Conservation (phyloP, 92 coral and sea anemone species). For the Plumapathes pennacea region DNA sequence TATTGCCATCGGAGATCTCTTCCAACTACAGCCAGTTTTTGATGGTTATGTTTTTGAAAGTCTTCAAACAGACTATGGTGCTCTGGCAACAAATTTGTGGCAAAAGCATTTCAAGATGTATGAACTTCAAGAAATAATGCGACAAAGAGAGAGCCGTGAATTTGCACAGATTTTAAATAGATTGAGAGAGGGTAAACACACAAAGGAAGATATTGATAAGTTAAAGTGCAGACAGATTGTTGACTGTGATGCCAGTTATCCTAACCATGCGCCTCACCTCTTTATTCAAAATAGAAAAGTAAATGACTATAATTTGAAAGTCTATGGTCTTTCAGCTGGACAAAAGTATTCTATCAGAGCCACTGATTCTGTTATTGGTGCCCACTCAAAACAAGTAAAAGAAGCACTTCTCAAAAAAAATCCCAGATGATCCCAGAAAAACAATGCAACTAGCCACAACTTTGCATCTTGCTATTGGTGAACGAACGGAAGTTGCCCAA, state of each 20-base stretch:
- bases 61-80: constrained; percentile 3
- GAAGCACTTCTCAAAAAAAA: not conserved
- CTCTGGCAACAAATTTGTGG: constrained; percentile 30
- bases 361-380: constrained; percentile 18
- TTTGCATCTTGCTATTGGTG: constrained; percentile 3
- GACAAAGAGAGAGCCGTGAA: constrained; percentile 38
- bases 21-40: constrained; percentile 17
- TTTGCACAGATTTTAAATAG: constrained; percentile 41
- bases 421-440: constrained; percentile 2
- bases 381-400: constrained; percentile 5
- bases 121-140: constrained; percentile 30
- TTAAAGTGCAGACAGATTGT: constrained; percentile 21
- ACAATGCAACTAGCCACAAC: constrained; percentile 8
- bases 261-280: constrained; percentile 25
- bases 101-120: constrained; percentile 27
- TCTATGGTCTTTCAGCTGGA: constrained; percentile 7
- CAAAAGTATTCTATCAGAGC: constrained; percentile 19
- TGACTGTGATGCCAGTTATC: too few relatives aligned
- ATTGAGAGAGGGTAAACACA: constrained; percentile 41
- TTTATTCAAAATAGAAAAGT: constrained; percentile 29
- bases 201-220: constrained; percentile 7
- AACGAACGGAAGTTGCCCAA: constrained; percentile 10
- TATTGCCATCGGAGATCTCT: constrained; percentile 12
- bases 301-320: constrained; percentile 22
- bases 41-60: constrained; percentile 12